These are phyloP conservation scores for Aspidoscelis tigris DNA, from an alignment of 2,113 vertebrate species.

Conservation along the genomic window DNA sequence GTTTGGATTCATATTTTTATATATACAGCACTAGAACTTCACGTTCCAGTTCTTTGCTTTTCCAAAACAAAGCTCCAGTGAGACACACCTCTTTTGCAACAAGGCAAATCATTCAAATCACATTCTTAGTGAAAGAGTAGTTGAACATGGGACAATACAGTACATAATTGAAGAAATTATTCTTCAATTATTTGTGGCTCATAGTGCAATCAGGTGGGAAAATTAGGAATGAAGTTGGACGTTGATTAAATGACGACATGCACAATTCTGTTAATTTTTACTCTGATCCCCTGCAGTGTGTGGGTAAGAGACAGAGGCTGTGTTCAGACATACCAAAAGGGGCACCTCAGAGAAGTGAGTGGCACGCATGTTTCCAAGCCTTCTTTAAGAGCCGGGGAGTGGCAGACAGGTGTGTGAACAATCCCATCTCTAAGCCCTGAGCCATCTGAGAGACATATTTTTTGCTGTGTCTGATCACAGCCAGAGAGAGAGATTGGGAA, in stretches of 20 bases:
- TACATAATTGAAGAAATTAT: background rate
- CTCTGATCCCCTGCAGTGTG: background rate
- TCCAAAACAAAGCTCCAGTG: background rate
- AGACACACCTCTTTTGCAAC: background rate
- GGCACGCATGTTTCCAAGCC: no score
- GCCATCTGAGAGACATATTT: no score
- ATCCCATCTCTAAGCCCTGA: no score
- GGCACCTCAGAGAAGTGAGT: no score
- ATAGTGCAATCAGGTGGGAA: background rate
- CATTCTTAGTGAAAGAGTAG: background rate
- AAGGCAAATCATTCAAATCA: background rate
- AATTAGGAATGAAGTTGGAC: background rate
- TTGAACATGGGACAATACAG: background rate
- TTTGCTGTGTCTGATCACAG: no score
- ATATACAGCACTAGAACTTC: background rate
- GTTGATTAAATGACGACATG: background rate
- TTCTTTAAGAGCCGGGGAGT: no score
- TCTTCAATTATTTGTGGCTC: background rate
- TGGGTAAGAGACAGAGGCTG: background rate
- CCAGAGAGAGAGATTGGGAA: no score
- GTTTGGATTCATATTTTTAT: background rate
- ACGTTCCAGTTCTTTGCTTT: background rate
- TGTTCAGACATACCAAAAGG: no score
- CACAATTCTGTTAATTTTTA: background rate
- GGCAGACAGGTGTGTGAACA: no score